Evolutionary conservation across 2,797 vertebrate genomes (phyloP).

Genomic region (Prunella strophiata): DNA sequence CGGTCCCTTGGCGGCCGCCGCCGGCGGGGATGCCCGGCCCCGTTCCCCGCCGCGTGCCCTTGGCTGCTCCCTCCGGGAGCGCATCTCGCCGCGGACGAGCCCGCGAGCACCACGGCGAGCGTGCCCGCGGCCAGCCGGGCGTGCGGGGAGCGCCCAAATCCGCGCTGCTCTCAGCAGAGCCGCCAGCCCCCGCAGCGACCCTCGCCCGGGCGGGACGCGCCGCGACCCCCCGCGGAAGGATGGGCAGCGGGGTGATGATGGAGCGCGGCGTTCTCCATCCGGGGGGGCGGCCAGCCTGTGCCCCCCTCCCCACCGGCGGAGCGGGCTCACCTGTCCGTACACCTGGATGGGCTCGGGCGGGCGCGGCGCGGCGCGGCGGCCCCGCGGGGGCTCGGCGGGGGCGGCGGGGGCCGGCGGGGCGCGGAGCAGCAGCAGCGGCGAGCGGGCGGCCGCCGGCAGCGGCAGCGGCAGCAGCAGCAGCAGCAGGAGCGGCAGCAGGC

Average conservation of each 20-base stretch:
- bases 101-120: rapidly evolving
- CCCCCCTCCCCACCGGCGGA: neutral
- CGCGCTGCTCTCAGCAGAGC: neutral
- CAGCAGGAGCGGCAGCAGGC: neutral
- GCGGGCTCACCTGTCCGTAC: constrained; percentile 88
- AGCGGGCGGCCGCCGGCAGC: neutral
- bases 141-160: rapidly evolving
- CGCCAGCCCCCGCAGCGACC: neutral
- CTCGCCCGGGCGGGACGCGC: neutral
- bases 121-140: neutral
- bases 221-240: neutral
- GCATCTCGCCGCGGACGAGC: neutral
- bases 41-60: neutral
- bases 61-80: neutral
- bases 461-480: neutral
- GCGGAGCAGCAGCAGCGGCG: constrained; percentile 12
- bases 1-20: rapidly evolving
- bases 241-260: neutral
- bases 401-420: neutral
- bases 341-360: constrained; percentile 82
- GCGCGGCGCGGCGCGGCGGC: constrained; percentile 24
- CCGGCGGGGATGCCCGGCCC: neutral
- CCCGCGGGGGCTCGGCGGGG: constrained; percentile 52
- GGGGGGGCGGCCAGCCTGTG: rapidly evolving
- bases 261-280: neutral